Evolutionary conservation across 2,797 vertebrate genomes (phyloP).

Genomic region (Amniataba percoides): DNA sequence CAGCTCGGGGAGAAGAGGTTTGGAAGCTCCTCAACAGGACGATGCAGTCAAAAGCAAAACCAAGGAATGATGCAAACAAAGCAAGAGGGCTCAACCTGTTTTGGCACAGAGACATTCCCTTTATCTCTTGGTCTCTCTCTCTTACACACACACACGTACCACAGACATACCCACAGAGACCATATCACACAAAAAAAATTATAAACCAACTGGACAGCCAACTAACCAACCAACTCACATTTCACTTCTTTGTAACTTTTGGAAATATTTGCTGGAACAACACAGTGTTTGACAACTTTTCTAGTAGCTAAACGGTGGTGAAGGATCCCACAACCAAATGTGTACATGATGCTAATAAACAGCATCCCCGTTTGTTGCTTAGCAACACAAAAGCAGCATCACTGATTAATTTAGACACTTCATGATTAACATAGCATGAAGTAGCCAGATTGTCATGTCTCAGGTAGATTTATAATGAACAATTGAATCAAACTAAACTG

Average conservation of each 20-base stretch:
- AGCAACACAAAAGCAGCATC: constrained; percentile 16
- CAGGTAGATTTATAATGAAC: background rate
- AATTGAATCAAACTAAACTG: background rate
- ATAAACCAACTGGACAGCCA: background rate
- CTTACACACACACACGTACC: background rate
- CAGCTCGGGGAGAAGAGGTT: constrained; percentile 8
- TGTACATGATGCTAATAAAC: background rate
- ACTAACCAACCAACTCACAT: background rate
- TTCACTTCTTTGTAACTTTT: constrained; percentile 2
- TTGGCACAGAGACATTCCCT: constrained; percentile 1
- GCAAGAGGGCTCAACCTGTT: constrained; percentile 20
- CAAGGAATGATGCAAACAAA: constrained; percentile 51
- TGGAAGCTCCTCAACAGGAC: constrained; percentile 12
- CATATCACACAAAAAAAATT: background rate
- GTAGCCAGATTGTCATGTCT: background rate
- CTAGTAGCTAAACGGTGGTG: background rate
- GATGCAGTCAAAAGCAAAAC: constrained; percentile 24
- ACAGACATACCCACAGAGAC: background rate
- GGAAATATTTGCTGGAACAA: background rate
- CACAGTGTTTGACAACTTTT: background rate
- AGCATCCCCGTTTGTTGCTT: background rate
- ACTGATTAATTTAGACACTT: background rate
- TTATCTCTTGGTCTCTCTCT: background rate
- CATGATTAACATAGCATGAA: background rate
- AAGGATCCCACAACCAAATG: background rate